A percentile compares a stretch with the other conserved stretches of the same genome.
phyloP scores from a whole-genome alignment of 64 coral and sea anemone species.

The Cladopsammia gracilis region DNA sequence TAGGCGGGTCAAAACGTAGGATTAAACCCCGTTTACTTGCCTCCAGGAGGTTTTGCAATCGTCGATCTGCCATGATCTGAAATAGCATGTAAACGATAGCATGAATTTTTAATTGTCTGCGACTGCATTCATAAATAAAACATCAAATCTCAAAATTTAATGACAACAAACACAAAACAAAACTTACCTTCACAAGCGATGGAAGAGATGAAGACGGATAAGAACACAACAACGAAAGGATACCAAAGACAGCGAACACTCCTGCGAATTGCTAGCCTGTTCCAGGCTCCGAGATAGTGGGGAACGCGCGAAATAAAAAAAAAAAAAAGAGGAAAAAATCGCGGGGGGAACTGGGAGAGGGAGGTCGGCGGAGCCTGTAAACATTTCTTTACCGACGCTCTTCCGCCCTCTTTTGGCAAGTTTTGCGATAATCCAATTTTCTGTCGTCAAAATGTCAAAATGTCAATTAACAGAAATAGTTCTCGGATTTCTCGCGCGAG shows the following conservation, averaged over 20 bases:
- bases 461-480: too few relatives aligned
- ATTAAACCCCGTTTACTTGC: neutral
- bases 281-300: too few relatives aligned
- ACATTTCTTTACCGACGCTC: too few relatives aligned
- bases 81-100: neutral
- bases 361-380: too few relatives aligned
- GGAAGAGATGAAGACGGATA: conserved; percentile 5
- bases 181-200: conserved; percentile 20
- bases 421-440: too few relatives aligned
- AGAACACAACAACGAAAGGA: neutral
- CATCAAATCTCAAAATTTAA: conserved; percentile 13
- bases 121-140: conserved; percentile 9
- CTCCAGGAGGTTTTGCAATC: conserved; percentile 2
- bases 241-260: neutral
- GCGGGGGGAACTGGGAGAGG: too few relatives aligned
- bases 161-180: neutral
- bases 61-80: conserved; percentile 24
- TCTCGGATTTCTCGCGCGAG: too few relatives aligned
- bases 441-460: too few relatives aligned
- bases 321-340: too few relatives aligned
- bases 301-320: too few relatives aligned
- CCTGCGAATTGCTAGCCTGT: too few relatives aligned
- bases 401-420: too few relatives aligned
- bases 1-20: neutral
- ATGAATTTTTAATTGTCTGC: conserved; percentile 11